Evolutionary conservation across 2,888 invertebrate genomes (phyloP).

Genomic region (Phorcus lineatus): DNA sequence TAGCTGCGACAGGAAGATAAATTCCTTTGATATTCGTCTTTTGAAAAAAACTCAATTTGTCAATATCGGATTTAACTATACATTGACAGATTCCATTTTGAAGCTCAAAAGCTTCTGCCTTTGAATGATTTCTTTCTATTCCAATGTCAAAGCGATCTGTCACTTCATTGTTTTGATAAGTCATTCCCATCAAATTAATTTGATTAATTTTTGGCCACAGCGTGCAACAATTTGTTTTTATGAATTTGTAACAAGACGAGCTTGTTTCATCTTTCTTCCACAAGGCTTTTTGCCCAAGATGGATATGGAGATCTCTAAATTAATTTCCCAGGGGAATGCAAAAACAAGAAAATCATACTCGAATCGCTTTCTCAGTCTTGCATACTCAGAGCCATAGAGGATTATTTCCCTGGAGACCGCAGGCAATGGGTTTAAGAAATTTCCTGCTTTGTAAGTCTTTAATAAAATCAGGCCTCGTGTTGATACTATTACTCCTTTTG

Average conservation of each 20-base stretch:
- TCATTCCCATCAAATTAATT: constrained; percentile 13
- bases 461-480: constrained; percentile 24
- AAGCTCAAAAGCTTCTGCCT: neutral
- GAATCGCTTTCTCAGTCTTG: neutral
- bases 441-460: constrained; percentile 19
- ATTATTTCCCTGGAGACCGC: constrained; percentile 9
- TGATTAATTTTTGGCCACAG: constrained; percentile 13
- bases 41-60: neutral
- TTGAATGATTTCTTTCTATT: constrained; percentile 1
- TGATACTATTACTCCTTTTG: constrained; percentile 21
- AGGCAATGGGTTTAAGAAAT: constrained; percentile 9
- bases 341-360: constrained; percentile 15
- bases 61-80: neutral
- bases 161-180: constrained; percentile 4
- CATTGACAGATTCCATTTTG: neutral
- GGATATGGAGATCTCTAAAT: constrained; percentile 6
- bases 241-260: constrained; percentile 14
- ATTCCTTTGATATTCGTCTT: neutral
- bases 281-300: no score
- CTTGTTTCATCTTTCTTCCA: constrained; percentile 11
- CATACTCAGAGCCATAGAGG: neutral
- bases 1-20: neutral
- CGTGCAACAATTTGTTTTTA: constrained; percentile 12
- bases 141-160: neutral
- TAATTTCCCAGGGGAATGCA: constrained; percentile 15